A percentile compares a stretch with the other conserved stretches of the same genome.
Conservation (phyloP, 2,113 vertebrate genomes). For the Telmatochromis brichardi region DNA sequence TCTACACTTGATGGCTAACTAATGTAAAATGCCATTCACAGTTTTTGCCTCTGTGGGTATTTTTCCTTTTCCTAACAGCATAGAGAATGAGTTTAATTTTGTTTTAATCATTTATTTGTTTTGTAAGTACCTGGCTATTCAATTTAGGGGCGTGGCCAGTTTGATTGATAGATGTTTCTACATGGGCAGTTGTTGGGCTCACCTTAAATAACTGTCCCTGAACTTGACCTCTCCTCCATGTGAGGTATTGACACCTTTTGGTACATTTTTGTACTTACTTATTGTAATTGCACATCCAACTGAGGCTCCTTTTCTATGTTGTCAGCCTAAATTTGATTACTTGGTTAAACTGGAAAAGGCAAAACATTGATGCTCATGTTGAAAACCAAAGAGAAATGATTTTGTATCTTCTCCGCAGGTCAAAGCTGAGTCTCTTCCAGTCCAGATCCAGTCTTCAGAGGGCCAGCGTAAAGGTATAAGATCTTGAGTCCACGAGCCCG, state of each 20-base stretch:
- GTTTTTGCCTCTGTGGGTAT: fast-evolving
- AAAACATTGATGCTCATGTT: not conserved
- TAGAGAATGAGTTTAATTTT: not conserved
- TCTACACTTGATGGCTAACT: not conserved
- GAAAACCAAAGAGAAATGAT: not conserved
- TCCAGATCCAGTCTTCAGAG: slow-evolving; percentile 98
- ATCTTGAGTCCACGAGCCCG: not conserved
- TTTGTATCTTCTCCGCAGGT: slow-evolving; percentile 70
- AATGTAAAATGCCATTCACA: not conserved
- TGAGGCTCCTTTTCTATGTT: not conserved
- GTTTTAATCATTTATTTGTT: not conserved
- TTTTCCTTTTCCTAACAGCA: not conserved
- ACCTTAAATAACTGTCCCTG: not conserved
- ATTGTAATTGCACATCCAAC: not conserved
- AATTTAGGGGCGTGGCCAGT: fast-evolving
- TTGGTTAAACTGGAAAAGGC: not conserved
- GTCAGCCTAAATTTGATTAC: not conserved
- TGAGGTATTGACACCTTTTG: not conserved
- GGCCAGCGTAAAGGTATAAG: slow-evolving; percentile 91
- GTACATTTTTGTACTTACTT: not conserved
- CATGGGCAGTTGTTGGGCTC: not conserved
- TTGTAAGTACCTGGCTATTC: not conserved
- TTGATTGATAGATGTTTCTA: not conserved
- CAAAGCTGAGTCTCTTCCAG: slow-evolving; percentile 96
- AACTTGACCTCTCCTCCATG: not conserved